Conservation (phyloP, 2,797 vertebrate species). For the Pampus argenteus region DNA sequence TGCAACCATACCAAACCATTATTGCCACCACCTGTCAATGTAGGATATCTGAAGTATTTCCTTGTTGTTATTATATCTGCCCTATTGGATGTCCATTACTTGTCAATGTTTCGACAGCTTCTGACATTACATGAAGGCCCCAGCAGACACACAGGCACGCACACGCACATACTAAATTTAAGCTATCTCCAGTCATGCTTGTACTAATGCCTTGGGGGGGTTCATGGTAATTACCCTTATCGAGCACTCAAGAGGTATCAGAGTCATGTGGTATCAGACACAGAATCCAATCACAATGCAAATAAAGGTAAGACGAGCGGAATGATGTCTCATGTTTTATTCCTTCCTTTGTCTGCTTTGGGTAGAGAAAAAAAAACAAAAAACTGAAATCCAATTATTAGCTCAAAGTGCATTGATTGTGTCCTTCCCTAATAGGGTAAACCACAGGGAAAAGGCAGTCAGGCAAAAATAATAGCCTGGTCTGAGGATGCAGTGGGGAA, state of each 20-base stretch:
- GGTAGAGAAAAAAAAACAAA: constrained; percentile 6
- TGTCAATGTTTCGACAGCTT: constrained; percentile 3
- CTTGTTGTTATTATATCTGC: background rate
- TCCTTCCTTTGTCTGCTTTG: constrained; percentile 12
- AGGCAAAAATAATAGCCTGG: constrained; percentile 21
- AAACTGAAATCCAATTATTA: constrained; percentile 62
- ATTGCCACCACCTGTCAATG: background rate
- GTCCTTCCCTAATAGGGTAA: constrained; percentile 40
- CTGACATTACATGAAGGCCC: background rate
- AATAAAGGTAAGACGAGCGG: constrained; percentile 56
- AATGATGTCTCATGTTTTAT: constrained; percentile 40
- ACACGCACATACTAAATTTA: background rate
- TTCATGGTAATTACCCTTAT: constrained; percentile 67
- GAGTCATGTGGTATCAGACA: constrained; percentile 49
- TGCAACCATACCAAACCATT: background rate
- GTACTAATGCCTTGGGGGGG: constrained; percentile 30
- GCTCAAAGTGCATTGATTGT: constrained; percentile 66
- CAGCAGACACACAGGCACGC: background rate
- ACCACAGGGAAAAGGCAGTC: constrained; percentile 15
- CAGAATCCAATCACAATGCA: constrained; percentile 64
- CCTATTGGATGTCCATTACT: background rate
- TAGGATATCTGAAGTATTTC: background rate
- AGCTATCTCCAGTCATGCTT: constrained; percentile 37
- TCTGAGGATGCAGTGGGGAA: background rate
- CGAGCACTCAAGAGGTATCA: constrained; percentile 49